Percentiles rank a stretch among this genome's conserved stretches.
Conservation (phyloP, 2,113 vertebrate genomes). For the Antechinus flavipes region DNA sequence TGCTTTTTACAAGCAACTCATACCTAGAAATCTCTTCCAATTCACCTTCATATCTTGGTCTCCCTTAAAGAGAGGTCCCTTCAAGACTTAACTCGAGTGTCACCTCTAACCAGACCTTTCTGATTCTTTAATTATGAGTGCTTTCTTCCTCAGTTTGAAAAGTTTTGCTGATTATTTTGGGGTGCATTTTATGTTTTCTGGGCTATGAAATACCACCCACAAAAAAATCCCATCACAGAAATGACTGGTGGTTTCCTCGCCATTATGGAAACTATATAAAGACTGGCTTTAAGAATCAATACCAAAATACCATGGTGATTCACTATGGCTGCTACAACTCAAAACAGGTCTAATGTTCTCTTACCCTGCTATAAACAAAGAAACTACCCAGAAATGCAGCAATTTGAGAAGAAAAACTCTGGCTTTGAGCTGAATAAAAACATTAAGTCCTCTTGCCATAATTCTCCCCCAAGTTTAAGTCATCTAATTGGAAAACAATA, state of each 20-base stretch:
- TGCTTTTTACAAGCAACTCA: not conserved
- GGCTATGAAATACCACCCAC: not conserved
- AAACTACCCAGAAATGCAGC: not conserved
- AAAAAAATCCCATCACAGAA: not conserved
- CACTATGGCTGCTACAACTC: not conserved
- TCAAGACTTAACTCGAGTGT: not conserved
- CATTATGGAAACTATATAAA: not conserved
- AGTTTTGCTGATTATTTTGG: not conserved
- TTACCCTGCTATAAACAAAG: not conserved
- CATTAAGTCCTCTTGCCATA: conserved; percentile 49
- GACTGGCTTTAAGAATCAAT: not conserved
- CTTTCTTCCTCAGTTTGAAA: not conserved
- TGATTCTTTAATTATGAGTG: not conserved
- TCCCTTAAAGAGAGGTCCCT: not conserved
- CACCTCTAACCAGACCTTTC: not conserved
- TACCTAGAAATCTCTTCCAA: not conserved
- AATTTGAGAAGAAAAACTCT: not conserved
- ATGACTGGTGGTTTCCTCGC: not conserved
- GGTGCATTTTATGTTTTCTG: not conserved
- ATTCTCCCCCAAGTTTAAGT: conserved; percentile 73
- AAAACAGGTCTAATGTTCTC: not conserved
- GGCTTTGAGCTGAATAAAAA: conserved; percentile 66
- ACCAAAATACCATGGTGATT: not conserved
- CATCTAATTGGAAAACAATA: conserved; percentile 78
- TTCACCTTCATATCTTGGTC: not conserved